phyloP scores from a whole-genome alignment of 2,888 invertebrate species.

The Cheilosia vernalis region DNA sequence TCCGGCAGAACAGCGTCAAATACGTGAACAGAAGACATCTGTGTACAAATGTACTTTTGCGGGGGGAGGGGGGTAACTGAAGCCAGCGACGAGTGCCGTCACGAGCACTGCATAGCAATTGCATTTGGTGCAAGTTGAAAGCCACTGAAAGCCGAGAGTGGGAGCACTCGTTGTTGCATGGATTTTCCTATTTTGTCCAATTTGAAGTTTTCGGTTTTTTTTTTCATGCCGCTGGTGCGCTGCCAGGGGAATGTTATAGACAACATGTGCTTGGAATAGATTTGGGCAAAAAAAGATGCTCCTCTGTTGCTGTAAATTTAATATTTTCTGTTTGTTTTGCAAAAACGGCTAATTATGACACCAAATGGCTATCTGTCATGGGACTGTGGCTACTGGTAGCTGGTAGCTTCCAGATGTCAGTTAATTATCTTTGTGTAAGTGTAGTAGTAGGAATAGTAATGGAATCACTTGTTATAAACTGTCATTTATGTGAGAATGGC shows the following conservation, averaged over 20 bases:
- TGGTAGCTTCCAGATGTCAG: slow-evolving; percentile 46
- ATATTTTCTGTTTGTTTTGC: slow-evolving; percentile 47
- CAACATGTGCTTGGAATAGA: slow-evolving; percentile 62
- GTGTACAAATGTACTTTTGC: slow-evolving; percentile 70
- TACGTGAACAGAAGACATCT: slow-evolving; percentile 73
- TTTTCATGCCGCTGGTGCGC: not conserved
- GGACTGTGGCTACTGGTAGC: slow-evolving; percentile 7
- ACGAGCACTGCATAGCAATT: slow-evolving; percentile 75
- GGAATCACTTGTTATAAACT: not conserved
- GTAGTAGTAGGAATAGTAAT: not conserved
- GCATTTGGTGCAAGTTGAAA: slow-evolving; percentile 72
- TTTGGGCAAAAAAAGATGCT: slow-evolving; percentile 64
- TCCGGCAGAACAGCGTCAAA: slow-evolving; percentile 43
- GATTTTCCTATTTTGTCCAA: slow-evolving; percentile 74
- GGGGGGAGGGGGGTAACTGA: slow-evolving; percentile 4
- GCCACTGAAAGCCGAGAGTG: slow-evolving; percentile 75
- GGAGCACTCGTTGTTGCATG: slow-evolving; percentile 71
- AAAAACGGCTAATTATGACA: slow-evolving; percentile 70
- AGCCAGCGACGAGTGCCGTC: slow-evolving; percentile 72
- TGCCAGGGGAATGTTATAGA: slow-evolving; percentile 12
- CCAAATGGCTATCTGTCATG: slow-evolving; percentile 65
- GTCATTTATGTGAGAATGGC: slow-evolving; percentile 33
- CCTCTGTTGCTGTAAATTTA: slow-evolving; percentile 29
- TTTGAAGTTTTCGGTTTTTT: slow-evolving; percentile 56
- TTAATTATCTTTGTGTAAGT: slow-evolving; percentile 56